A percentile compares a stretch with the other conserved stretches of the same genome.
phyloP scores from a whole-genome alignment of 92 coral and sea anemone species.

The Muricea muricata region DNA sequence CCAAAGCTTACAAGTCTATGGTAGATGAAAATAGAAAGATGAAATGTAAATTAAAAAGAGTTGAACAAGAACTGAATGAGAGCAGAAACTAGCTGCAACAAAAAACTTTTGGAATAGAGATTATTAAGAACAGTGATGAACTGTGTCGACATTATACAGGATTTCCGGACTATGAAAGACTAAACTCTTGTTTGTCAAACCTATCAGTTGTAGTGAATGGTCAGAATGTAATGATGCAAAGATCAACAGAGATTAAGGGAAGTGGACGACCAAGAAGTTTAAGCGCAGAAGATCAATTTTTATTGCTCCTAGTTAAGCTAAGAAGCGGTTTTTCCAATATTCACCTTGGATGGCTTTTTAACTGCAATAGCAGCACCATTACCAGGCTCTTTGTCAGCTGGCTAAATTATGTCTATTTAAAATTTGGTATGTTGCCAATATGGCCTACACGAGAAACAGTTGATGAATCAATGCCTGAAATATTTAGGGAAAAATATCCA shows the following conservation, averaged over 20 bases:
- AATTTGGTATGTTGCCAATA: no score
- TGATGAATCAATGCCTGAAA: no score
- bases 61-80: slow-evolving; percentile 27
- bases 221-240: slow-evolving; percentile 46
- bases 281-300: slow-evolving; percentile 54
- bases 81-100: slow-evolving; percentile 25
- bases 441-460: no score
- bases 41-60: slow-evolving; percentile 41
- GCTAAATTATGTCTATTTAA: no score
- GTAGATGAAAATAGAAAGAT: slow-evolving; percentile 31
- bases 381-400: no score
- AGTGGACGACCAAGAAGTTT: no score
- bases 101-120: slow-evolving; percentile 46
- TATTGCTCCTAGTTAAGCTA: no score
- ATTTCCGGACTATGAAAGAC: slow-evolving; percentile 49
- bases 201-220: slow-evolving; percentile 51
- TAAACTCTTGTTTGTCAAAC: slow-evolving; percentile 19
- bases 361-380: no score
- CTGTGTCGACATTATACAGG: slow-evolving; percentile 64
- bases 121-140: slow-evolving; percentile 37
- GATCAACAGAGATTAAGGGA: slow-evolving; percentile 10
- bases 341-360: no score
- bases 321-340: no score
- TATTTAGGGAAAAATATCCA: no score
- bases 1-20: slow-evolving; percentile 1